Evolutionary conservation across 2,888 invertebrate genomes (phyloP).

Genomic region (Acronicta psi): DNA sequence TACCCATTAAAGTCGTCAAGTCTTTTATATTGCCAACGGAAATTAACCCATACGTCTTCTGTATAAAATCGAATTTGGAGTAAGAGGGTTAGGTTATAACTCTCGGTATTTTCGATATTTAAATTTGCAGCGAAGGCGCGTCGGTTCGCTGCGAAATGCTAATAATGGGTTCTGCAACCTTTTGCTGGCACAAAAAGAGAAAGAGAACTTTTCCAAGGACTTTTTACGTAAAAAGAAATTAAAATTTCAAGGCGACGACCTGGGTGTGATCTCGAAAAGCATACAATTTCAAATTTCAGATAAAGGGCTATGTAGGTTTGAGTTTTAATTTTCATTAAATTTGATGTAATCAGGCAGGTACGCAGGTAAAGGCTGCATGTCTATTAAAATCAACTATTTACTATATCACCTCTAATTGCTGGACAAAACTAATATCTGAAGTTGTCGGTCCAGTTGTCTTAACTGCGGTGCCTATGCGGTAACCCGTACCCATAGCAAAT

Average conservation of each 20-base stretch:
- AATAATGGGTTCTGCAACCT: slow-evolving; percentile 62
- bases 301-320: too few species aligned
- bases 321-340: too few species aligned
- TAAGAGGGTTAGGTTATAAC: slow-evolving; percentile 40
- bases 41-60: slow-evolving; percentile 55
- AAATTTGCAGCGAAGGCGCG: slow-evolving; percentile 60
- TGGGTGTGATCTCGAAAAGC: background rate
- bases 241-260: slow-evolving; percentile 6
- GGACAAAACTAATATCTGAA: too few species aligned
- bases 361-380: too few species aligned
- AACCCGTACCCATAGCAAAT: too few species aligned
- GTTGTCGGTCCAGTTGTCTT: too few species aligned
- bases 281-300: background rate
- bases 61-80: slow-evolving; percentile 53
- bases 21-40: slow-evolving; percentile 47
- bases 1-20: slow-evolving; percentile 48
- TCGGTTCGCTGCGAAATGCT: slow-evolving; percentile 57
- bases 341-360: too few species aligned
- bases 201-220: slow-evolving; percentile 12
- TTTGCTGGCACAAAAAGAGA: slow-evolving; percentile 38
- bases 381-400: too few species aligned
- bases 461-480: too few species aligned
- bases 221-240: slow-evolving; percentile 15
- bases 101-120: slow-evolving; percentile 58
- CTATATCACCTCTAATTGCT: too few species aligned